A percentile compares a stretch with the other conserved stretches of the same genome.
Evolutionary conservation across 2,888 invertebrate species (phyloP).

Genomic region (Caenorhabditis sinica): DNA sequence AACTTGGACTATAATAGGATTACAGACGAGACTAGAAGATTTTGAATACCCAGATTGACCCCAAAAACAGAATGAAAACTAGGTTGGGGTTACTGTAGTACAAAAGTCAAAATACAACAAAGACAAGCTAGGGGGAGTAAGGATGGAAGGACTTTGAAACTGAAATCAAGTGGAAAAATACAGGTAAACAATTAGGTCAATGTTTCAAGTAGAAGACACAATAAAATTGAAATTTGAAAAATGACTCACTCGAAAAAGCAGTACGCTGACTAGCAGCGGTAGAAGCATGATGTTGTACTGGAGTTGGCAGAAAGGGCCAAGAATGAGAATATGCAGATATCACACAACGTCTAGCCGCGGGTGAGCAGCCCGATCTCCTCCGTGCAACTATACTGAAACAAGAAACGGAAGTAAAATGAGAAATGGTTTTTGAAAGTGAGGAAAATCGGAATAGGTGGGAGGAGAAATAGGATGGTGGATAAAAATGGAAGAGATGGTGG

Average conservation of each 20-base stretch:
- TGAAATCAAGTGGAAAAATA: slow-evolving; percentile 21
- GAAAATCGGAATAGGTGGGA: not conserved
- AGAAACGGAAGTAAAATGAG: not conserved
- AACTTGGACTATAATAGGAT: not conserved
- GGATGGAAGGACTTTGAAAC: not conserved
- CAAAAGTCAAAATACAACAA: not conserved
- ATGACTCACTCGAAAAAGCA: slow-evolving; percentile 63
- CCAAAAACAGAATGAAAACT: not conserved
- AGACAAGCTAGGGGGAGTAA: not conserved
- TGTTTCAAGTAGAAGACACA: slow-evolving; percentile 33
- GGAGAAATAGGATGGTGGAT: not conserved
- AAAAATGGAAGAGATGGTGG: slow-evolving; percentile 3
- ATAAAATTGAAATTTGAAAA: slow-evolving; percentile 24
- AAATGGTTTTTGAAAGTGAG: slow-evolving; percentile 1
- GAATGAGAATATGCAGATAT: slow-evolving; percentile 54
- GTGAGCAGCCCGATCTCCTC: slow-evolving; percentile 51
- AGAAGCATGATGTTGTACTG: slow-evolving; percentile 63
- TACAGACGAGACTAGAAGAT: too few species aligned
- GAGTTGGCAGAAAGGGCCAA: slow-evolving; percentile 59
- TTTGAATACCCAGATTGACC: not conserved
- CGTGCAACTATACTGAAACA: slow-evolving; percentile 54
- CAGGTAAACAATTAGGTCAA: slow-evolving; percentile 46
- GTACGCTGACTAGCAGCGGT: slow-evolving; percentile 65
- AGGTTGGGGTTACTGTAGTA: slow-evolving; percentile 1
- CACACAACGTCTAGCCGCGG: slow-evolving; percentile 45